Evolutionary conservation across 2,888 invertebrate species (phyloP), one percentile per base, ranked within the genome.

Genomic region (Idaea dimidiata): DNA sequence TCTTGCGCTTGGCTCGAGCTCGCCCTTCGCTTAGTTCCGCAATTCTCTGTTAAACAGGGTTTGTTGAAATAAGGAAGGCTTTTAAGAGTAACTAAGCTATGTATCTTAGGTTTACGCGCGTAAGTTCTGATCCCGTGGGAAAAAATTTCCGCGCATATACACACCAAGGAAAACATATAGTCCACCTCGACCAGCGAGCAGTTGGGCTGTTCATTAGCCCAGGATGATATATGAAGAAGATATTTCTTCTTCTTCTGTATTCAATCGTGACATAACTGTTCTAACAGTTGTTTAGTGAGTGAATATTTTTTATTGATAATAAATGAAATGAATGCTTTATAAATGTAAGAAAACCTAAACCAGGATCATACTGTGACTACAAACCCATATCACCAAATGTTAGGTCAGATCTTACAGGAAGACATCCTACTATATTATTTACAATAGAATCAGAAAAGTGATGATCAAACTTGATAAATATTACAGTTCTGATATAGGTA

Each of bases 1-100:
- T 94, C 87, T 94, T 94, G 81, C 94, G 94, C 81, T 94, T 94
- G 73, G 88, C 87, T 72, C 93, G 88, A 60, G 84, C 76, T 66
- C 88, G 88, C 8, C 84, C 82, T 62, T 86, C 90, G 62, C 77
- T 80, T 33, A 82, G 67, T 58, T 83, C 87, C 54, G 72, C 76
- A 71, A 81, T 61, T 67, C 82, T 87, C 89, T 90, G 83, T 57
- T 43, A 43, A 43, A 43, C 14, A 43, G 14, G 14, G 43, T 10
- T 43, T 1, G 14, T 43, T 43, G 10, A 43, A 14, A 43, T 7
- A 33, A 43, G 10, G 6, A 43, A 43, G 2, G 8, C 43, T 43
- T 10, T 14, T 3, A 43, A 8, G 43, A 43, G 3, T 10, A 14
- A 43, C 8, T 43, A 43, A 14, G n/a, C 14, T 2, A 43, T 0